Evolutionary conservation across 2,797 vertebrate species (phyloP).

Genomic region (Haliaeetus albicilla): DNA sequence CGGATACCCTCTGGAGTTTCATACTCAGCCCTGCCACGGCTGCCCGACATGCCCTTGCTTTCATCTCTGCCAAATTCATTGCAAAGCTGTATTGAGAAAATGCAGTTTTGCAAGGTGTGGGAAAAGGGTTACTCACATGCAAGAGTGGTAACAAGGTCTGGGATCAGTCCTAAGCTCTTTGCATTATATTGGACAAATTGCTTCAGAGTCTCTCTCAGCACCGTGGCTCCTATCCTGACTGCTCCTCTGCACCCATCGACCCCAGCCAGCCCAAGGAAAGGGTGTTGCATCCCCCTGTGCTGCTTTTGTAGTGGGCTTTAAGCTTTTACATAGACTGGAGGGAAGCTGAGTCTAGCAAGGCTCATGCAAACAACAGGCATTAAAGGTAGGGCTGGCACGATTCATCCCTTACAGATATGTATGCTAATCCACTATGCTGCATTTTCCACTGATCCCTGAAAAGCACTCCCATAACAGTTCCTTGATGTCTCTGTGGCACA

Average conservation of each 20-base stretch:
- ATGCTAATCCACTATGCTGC: not conserved
- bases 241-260: not conserved
- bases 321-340: not conserved
- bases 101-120: not conserved
- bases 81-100: not conserved
- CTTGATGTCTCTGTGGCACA: not conserved
- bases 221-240: not conserved
- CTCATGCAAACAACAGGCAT: not conserved
- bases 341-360: not conserved
- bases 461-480: not conserved
- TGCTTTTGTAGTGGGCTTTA: not conserved
- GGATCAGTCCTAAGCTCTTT: not conserved
- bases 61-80: not conserved
- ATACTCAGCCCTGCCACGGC: rapidly evolving
- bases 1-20: not conserved
- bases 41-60: not conserved
- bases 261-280: not conserved
- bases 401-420: not conserved
- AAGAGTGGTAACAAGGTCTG: not conserved
- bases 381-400: not conserved
- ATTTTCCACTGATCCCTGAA: not conserved
- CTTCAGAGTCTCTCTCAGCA: not conserved
- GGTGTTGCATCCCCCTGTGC: not conserved
- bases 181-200: not conserved
- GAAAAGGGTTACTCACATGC: not conserved